A percentile compares a stretch with the other conserved stretches of the same genome.
phyloP scores from a whole-genome alignment of 2,888 invertebrate genomes.

The Agonopterix arenella region DNA sequence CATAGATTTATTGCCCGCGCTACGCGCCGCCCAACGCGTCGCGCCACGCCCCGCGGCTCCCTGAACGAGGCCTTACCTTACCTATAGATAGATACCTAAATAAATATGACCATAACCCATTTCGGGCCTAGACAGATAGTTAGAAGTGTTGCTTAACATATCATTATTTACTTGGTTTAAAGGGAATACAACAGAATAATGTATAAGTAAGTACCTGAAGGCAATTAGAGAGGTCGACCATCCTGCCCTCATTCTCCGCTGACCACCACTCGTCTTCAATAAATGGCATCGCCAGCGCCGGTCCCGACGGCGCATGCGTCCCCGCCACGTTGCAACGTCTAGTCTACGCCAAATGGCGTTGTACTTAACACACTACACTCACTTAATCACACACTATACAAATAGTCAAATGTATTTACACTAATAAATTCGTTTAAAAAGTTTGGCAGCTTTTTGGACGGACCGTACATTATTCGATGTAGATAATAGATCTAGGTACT shows the following conservation, averaged over 20 bases:
- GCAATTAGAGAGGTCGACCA: conserved; percentile 93
- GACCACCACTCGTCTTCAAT: conserved; percentile 98
- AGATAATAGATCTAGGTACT: conserved; percentile 41
- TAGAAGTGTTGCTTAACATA: background rate
- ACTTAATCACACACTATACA: conserved; percentile 37
- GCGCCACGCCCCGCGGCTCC: too few species aligned
- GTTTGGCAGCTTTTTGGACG: conserved; percentile 73
- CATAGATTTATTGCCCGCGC: too few species aligned
- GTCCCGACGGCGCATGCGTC: conserved; percentile 78
- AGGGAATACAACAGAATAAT: background rate
- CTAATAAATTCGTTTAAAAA: conserved; percentile 69
- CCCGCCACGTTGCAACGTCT: conserved; percentile 78
- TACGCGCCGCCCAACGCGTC: too few species aligned
- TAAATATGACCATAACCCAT: too few species aligned
- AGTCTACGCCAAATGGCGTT: conserved; percentile 57
- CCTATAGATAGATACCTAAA: too few species aligned
- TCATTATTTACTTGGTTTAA: background rate
- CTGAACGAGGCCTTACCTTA: too few species aligned
- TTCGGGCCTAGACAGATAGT: too few species aligned
- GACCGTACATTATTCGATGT: conserved; percentile 71
- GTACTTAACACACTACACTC: conserved; percentile 39
- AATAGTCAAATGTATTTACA: conserved; percentile 42
- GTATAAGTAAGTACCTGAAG: conserved; percentile 79
- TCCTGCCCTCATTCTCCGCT: conserved; percentile 96
- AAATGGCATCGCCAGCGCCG: conserved; percentile 93